phyloP scores from a whole-genome alignment of 2,113 vertebrate genomes.

The Thomomys bottae region DNA sequence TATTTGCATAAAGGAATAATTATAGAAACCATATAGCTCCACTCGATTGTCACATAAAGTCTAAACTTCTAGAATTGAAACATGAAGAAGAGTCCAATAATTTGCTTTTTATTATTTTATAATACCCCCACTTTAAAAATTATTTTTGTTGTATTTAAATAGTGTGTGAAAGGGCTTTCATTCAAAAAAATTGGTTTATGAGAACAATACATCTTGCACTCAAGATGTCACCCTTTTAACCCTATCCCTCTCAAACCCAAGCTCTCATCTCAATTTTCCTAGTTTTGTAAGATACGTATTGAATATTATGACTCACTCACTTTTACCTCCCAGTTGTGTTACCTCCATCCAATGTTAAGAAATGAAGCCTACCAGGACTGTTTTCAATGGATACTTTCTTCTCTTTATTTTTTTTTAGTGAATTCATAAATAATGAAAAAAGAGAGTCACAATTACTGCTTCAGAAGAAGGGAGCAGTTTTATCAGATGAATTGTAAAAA shows the following conservation, averaged over 20 bases:
- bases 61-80: background rate
- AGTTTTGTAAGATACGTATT: too few species aligned
- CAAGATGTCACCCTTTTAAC: too few species aligned
- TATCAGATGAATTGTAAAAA: background rate
- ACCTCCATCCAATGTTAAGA: background rate
- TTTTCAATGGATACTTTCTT: background rate
- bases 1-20: background rate
- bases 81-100: background rate
- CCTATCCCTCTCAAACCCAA: too few species aligned
- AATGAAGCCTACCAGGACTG: background rate
- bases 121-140: background rate
- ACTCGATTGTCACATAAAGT: constrained; percentile 4
- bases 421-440: background rate
- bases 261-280: too few species aligned
- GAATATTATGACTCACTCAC: too few species aligned
- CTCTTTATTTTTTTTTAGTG: background rate
- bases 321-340: background rate
- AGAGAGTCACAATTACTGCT: background rate
- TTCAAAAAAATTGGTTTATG: too few species aligned
- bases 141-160: too few species aligned
- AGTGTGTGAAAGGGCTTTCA: too few species aligned
- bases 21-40: background rate
- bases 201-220: too few species aligned
- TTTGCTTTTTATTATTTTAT: background rate
- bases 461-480: background rate